Evolutionary conservation across 2,797 vertebrate genomes (phyloP).

Genomic region (Pseudotriccus pelzelni): DNA sequence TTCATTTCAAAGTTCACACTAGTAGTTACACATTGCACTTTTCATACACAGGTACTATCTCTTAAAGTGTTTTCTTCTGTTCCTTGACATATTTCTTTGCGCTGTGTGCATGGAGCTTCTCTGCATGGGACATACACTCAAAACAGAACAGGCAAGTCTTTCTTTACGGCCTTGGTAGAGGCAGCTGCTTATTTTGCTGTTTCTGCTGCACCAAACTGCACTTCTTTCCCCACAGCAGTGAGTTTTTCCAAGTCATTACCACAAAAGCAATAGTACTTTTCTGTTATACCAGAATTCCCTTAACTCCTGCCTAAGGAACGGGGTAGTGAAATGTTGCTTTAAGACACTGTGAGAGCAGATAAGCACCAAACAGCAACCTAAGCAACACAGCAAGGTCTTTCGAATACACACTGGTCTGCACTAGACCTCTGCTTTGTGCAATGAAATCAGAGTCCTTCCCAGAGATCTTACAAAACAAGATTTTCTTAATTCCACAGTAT

Average conservation of each 20-base stretch:
- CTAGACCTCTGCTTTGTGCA: not conserved
- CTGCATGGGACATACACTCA: rapidly evolving
- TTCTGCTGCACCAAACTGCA: not conserved
- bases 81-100: not conserved
- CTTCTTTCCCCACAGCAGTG: not conserved
- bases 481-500: not conserved
- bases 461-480: not conserved
- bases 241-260: not conserved
- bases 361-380: not conserved
- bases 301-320: not conserved
- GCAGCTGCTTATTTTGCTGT: not conserved
- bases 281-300: not conserved
- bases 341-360: not conserved
- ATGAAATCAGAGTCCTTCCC: not conserved
- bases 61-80: not conserved
- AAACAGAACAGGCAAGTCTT: not conserved
- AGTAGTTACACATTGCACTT: not conserved
- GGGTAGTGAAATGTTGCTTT: not conserved
- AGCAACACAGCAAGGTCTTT: not conserved
- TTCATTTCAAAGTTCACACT: not conserved
- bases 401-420: not conserved
- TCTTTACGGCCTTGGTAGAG: not conserved
- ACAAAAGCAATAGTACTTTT: not conserved
- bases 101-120: not conserved
- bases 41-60: not conserved